Evolutionary conservation across 1,140 invertebrate species (phyloP), one percentile per base, ranked within the genome.

Genomic region (Drosophila asahinai): DNA sequence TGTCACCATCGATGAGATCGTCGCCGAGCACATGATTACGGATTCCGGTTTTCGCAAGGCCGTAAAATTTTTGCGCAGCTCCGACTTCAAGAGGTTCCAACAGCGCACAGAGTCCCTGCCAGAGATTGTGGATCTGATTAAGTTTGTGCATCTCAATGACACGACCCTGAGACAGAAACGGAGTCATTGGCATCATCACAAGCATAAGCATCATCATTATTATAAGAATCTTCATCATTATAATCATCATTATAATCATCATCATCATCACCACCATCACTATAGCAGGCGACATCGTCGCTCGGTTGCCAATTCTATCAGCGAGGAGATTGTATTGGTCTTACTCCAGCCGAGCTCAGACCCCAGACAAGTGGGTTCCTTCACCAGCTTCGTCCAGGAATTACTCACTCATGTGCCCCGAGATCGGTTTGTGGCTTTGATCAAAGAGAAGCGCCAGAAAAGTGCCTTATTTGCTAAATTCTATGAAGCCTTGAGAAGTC

Each of bases 41-140:
- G 91, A 92, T 57, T 83, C 79, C 3, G 77, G 72, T 7, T 92
- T 92, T 25, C 91, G 91, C 42, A 86, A 91, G 40, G 91, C 91
- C 8, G 17, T 83, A 5, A 68, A 65, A 45, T 92, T 81, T 81
- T 52, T 92, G 52, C 51, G 70, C 43, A 86, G 91, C 51, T 74
- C 77, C 1, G 77, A 81, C 43, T 92, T 92, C 45, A 81, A 77
- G 15, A 65, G 64, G 33, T 51, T 92, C 25, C 57, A 66, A 17
- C 63, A 62, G 7, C 75, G 40, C 42, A 73, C 61, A 3, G 76
- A 92, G 14, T 65, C 77, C 55, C 52, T 92, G 38, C 91, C 91
- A 25, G 91, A 92, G 43, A 72, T 92, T 22, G 78, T 86, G 40
- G 76, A 83, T 19, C 55, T 92, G 47, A 80, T 92, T 17, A 86